A percentile compares a stretch with the other conserved stretches of the same genome.
Evolutionary conservation across 2,113 vertebrate genomes (phyloP).

Genomic region (Falco punctatus): DNA sequence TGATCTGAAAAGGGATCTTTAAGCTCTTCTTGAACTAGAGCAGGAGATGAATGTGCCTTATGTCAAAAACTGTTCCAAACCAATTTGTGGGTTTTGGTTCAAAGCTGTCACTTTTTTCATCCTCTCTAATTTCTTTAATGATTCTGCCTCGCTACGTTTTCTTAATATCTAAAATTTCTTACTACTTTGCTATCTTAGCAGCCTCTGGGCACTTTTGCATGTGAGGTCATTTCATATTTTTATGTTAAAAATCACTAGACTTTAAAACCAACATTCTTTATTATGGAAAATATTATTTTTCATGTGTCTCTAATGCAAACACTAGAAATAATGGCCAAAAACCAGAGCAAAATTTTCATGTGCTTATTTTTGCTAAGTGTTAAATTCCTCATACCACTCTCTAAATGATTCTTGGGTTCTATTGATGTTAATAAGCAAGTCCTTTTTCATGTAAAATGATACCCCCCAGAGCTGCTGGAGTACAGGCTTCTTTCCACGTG

Average conservation of each 20-base stretch:
- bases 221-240: constrained; percentile 42
- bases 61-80: background rate
- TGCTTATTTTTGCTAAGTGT: constrained; percentile 41
- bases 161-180: constrained; percentile 41
- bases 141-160: background rate
- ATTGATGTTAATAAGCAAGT: background rate
- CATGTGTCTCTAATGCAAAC: background rate
- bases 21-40: background rate
- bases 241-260: constrained; percentile 25
- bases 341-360: background rate
- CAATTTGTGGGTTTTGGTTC: background rate
- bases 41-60: background rate
- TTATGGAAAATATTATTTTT: constrained; percentile 56
- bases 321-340: constrained; percentile 1
- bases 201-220: constrained; percentile 13
- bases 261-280: constrained; percentile 52
- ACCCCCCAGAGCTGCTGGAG: background rate
- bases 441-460: constrained; percentile 11
- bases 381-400: constrained; percentile 26
- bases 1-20: background rate
- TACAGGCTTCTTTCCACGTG: background rate
- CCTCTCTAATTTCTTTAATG: constrained; percentile 30
- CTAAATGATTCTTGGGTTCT: background rate
- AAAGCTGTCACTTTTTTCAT: background rate
- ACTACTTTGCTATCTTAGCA: constrained; percentile 46